Conservation (phyloP, 30 jellyfish, hydroid and myxozoan species). For the Turritopsis rubra region DNA sequence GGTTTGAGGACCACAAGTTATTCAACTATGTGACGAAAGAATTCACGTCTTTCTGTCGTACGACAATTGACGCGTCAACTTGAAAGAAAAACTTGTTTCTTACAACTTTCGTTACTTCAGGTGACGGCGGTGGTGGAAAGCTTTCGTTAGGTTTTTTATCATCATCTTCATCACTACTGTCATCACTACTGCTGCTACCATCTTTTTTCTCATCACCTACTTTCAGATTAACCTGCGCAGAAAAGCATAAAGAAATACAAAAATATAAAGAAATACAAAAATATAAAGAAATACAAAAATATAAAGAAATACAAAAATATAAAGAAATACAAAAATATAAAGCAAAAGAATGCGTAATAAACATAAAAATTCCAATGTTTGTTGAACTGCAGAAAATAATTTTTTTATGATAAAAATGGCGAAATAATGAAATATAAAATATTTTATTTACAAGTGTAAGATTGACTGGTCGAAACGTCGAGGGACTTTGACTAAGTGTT, state of each 20-base stretch:
- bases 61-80: no score
- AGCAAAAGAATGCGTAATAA: neutral
- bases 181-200: constrained; percentile 6
- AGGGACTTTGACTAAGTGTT: neutral
- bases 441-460: neutral
- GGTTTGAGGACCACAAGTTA: neutral
- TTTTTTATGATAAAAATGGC: neutral
- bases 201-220: neutral
- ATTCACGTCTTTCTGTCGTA: no score
- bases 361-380: neutral
- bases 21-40: no score
- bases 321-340: neutral
- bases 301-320: no score
- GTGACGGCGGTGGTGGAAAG: neutral
- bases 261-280: neutral
- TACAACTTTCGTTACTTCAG: neutral
- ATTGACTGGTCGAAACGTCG: constrained; percentile 3
- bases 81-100: neutral
- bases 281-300: no score
- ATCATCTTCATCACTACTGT: constrained; percentile 7
- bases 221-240: neutral
- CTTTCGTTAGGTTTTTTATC: neutral
- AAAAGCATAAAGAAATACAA: no score
- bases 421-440: neutral
- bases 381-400: neutral